Evolutionary conservation across 1,140 invertebrate species (phyloP), one percentile per base, ranked within the genome.

Genomic region (Cyclargus thomasi): DNA sequence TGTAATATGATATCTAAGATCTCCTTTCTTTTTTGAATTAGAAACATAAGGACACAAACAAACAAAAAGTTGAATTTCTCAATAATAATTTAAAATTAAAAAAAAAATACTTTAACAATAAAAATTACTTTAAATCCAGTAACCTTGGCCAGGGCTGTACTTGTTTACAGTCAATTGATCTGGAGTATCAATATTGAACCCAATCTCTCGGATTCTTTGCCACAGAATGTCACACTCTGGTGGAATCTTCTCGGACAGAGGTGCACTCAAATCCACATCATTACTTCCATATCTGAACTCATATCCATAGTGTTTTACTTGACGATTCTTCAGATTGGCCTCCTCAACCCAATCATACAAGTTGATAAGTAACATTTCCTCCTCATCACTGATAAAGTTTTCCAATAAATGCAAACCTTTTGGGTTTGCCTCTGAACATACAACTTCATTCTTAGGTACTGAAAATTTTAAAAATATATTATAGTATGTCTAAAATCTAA

Each of bases 131-230:
- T 67, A 53, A 20, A 63, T 47, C 47, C 29, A 16, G 29, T 71
- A 91, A 96, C 96, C 97, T 93, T 99, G 97, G 11, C 98, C 98
- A 67, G 97, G 96, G 65, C 92, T 77, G 90, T 99, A 99, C 74
- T 94, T 93, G 91, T 99, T 99, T 0, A 99, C 93, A 11, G 98
- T 99, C 62, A 99, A 80, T 82, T 99, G 98, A 92, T 99, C 95
- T 29, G 97, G 97, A 69, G 85, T 88, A 67, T 87, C 70, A 75
- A 88, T 65, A 83, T 90, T 76, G 82, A 86, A 73, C 66, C 89
- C 70, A 78, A 83, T 77, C 29, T 93, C 79, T 70, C 92, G 74
- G 39, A 97, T 91, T 71, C 93, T 90, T 2, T 90, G 62, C 84
- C 95, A 92, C 1, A 98, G 80, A 72, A 94, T 91, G 75, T 93